Evolutionary conservation across 2,888 invertebrate species (phyloP), one percentile per base, ranked within the genome.

Genomic region (Stenoptilia bipunctidactyla): DNA sequence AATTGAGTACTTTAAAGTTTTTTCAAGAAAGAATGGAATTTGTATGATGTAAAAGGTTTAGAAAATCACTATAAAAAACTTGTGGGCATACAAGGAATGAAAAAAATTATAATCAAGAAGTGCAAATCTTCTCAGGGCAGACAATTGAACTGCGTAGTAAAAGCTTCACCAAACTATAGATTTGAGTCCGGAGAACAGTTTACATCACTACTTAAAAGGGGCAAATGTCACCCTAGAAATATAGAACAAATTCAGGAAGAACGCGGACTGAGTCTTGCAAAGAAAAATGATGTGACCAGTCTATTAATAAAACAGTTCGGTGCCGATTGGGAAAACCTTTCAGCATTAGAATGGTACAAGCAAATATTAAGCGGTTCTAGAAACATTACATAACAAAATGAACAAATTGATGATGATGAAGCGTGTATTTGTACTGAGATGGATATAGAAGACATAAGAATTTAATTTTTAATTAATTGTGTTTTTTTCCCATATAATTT

Each of bases 261-360:
- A 12, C 35, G 35, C 13, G 35, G 35, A 35, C 35, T 35, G 35
- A 35, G 35, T 35, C 13, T 10, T 35, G 35, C 35, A 13, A 35
- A 35, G 35, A 35, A 35, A 35, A 35, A 35, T 35, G 35, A 35
- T 35, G 35, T 35, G 35, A 35, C 35, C 35, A 35, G 35, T 35
- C 35, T 35, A 14, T n/a, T n/a, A n/a, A n/a, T n/a, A n/a, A n/a
- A n/a, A n/a, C n/a, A n/a, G n/a, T n/a, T n/a, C n/a, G n/a, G n/a
- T n/a, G n/a, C n/a, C 35, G 35, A 35, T 35, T 35, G 35, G 35
- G 35, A 35, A 5, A 35, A 14, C 35, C 35, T 35, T 12, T 13
- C 35, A 35, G 35, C 35, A 35, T 35, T 35, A 35, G 14, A 12
- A 35, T n/a, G n/a, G n/a, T n/a, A n/a, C n/a, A n/a, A n/a, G n/a